Conservation (phyloP, 2,888 invertebrate genomes). For the Portevinia maculata region DNA sequence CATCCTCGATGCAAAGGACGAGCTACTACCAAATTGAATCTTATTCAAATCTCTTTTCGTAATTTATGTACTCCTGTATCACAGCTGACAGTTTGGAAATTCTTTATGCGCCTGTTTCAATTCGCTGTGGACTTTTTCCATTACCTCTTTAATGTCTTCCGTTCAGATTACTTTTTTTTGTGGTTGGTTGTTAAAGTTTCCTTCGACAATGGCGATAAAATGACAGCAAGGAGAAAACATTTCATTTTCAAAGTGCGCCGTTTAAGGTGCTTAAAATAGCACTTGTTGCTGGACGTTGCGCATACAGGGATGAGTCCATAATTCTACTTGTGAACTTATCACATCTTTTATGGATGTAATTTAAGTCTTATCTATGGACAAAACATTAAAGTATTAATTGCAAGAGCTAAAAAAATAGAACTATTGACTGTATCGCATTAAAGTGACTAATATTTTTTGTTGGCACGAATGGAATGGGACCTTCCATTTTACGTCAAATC, state of each 20-base stretch:
- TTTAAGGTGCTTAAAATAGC: background rate
- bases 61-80: conserved; percentile 64
- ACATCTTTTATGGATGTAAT: conserved; percentile 35
- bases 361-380: conserved; percentile 23
- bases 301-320: background rate
- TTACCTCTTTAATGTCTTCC: conserved; percentile 68
- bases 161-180: conserved; percentile 37
- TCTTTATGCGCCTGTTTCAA: conserved; percentile 59
- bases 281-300: conserved; percentile 1
- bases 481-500: no score
- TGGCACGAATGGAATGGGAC: no score
- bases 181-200: conserved; percentile 49
- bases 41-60: conserved; percentile 53
- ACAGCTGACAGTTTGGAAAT: conserved; percentile 57
- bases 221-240: background rate
- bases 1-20: conserved; percentile 2
- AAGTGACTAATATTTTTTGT: no score
- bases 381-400: no score
- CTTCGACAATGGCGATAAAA: conserved; percentile 15
- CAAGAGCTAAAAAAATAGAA: no score
- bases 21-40: conserved; percentile 42
- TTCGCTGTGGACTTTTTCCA: conserved; percentile 52
- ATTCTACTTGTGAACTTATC: conserved; percentile 29
- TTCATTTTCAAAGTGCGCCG: conserved; percentile 12
- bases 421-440: no score